Evolutionary conservation across 53 echinoderm and acorn worm genomes (phyloP).

Genomic region (Luidia sarsii): DNA sequence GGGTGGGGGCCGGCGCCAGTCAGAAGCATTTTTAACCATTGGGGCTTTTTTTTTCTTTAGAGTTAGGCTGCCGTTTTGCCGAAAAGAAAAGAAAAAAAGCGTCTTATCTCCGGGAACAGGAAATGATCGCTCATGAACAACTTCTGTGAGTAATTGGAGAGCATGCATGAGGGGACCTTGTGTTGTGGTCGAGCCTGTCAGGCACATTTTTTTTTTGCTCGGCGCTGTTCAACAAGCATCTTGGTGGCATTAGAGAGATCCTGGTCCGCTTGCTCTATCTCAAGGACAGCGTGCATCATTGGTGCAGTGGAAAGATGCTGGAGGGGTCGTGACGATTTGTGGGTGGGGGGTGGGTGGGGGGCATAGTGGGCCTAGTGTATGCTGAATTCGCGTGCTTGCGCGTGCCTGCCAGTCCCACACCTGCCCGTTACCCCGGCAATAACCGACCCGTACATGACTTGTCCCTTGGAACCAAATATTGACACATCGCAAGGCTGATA

Average conservation of each 20-base stretch:
- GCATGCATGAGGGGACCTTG: not conserved
- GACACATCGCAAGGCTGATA: slow-evolving; percentile 41
- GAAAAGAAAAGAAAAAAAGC: too few relatives aligned
- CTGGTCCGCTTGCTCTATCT: not conserved
- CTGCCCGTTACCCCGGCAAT: slow-evolving; percentile 34
- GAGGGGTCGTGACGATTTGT: too few relatives aligned
- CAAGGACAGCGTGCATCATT: slow-evolving; percentile 27
- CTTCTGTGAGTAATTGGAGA: not conserved
- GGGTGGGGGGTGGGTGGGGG: slow-evolving; percentile 4
- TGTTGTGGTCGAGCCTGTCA: not conserved
- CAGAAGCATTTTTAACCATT: too few relatives aligned
- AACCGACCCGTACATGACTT: slow-evolving; percentile 29
- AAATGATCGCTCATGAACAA: not conserved
- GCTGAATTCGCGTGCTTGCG: slow-evolving; percentile 61
- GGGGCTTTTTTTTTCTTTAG: too few relatives aligned
- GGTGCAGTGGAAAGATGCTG: too few relatives aligned
- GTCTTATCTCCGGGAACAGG: too few relatives aligned
- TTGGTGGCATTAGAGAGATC: too few relatives aligned
- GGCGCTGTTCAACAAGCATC: too few relatives aligned
- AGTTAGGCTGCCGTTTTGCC: too few relatives aligned
- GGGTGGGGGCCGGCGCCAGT: too few relatives aligned
- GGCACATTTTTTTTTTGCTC: too few relatives aligned
- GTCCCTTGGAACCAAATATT: slow-evolving; percentile 49
- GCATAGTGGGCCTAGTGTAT: slow-evolving; percentile 30
- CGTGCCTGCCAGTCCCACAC: slow-evolving; percentile 45